Percentiles rank a stretch among this genome's conserved stretches.
Evolutionary conservation across 2,888 invertebrate species (phyloP).

Genomic region (Pseudeuparius sepicola): DNA sequence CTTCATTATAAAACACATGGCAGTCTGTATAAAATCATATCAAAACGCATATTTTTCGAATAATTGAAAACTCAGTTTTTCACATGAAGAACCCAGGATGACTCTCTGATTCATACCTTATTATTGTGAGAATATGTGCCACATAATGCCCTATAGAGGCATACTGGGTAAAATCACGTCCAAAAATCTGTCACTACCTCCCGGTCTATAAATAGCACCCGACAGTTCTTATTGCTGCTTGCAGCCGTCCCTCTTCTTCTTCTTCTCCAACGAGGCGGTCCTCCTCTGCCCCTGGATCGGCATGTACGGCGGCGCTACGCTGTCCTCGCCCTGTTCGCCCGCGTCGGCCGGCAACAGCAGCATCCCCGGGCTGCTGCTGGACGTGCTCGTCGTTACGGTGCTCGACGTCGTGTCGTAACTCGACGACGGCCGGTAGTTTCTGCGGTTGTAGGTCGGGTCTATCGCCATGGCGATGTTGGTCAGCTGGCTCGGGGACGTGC

Average conservation of each 20-base stretch:
- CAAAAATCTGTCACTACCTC: no score
- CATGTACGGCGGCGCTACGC: conserved; percentile 61
- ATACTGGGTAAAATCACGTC: no score
- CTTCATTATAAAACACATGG: no score
- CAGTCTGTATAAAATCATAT: no score
- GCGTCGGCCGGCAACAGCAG: conserved; percentile 31
- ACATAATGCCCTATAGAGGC: not conserved
- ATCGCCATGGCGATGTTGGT: conserved; percentile 57
- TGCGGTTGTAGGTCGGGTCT: conserved; percentile 51
- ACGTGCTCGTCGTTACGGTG: conserved; percentile 34
- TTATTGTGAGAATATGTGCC: no score
- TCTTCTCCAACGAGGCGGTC: conserved; percentile 52
- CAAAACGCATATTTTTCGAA: no score
- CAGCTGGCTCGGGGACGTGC: conserved; percentile 32
- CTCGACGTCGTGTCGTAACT: conserved; percentile 16
- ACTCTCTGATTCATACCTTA: no score
- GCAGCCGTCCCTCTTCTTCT: conserved; percentile 39
- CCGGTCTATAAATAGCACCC: no score
- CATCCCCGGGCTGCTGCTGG: conserved; percentile 35
- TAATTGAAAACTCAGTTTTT: no score
- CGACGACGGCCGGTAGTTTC: conserved; percentile 18
- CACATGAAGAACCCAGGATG: no score
- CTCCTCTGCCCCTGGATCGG: conserved; percentile 67
- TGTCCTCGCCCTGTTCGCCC: conserved; percentile 40
- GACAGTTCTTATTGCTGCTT: conserved; percentile 33